A percentile compares a stretch with the other conserved stretches of the same genome.
phyloP scores from a whole-genome alignment of 2,888 invertebrate genomes.

The Zele albiditarsus region DNA sequence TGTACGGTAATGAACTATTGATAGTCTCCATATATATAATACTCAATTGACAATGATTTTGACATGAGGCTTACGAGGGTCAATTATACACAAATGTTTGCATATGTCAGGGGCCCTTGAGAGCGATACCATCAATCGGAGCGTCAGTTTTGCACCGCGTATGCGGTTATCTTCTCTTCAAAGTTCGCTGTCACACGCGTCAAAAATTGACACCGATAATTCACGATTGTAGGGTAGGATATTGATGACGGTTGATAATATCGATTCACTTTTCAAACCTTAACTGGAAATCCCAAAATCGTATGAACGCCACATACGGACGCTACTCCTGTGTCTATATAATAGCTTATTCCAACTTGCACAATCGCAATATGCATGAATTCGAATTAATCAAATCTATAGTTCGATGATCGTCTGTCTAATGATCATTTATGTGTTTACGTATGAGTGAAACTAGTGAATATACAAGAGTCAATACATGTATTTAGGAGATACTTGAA shows the following conservation, averaged over 20 bases:
- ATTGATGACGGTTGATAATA: constrained; percentile 10
- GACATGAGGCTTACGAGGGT: not conserved
- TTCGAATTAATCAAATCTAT: too few species aligned
- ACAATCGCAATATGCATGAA: too few species aligned
- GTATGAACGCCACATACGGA: not conserved
- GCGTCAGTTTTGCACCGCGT: constrained; percentile 3
- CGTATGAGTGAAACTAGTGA: too few species aligned
- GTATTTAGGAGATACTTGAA: too few species aligned
- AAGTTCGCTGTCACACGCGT: constrained; percentile 10
- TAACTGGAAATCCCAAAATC: not conserved
- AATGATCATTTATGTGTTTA: too few species aligned
- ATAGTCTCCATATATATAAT: not conserved
- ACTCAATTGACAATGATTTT: not conserved
- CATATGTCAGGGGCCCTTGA: constrained; percentile 16
- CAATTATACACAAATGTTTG: constrained; percentile 6
- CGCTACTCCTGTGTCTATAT: not conserved
- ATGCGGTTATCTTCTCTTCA: constrained; percentile 26
- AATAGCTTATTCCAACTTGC: too few species aligned
- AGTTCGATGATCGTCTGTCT: too few species aligned
- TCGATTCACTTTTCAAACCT: constrained; percentile 28
- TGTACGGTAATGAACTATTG: too few species aligned
- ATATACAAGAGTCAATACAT: too few species aligned
- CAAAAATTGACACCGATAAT: constrained; percentile 36
- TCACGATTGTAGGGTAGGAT: constrained; percentile 31
- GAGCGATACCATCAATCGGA: constrained; percentile 18